Base-by-base conservation (phyloP, 2,888 invertebrate genomes). In the Trissolcus japonicus region DNA sequence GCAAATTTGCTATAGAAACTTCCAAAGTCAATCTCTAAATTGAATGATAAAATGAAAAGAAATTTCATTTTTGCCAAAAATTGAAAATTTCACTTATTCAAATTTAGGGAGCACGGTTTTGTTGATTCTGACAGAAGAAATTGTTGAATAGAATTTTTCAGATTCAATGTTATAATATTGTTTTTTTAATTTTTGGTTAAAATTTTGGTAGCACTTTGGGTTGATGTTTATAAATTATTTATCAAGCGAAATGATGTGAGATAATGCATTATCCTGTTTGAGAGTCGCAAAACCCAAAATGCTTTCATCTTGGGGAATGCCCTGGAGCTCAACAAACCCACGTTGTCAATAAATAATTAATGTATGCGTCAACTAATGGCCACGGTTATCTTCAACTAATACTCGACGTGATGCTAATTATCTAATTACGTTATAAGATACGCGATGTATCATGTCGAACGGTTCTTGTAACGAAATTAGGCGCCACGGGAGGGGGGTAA, bases 311-410 rank as follows among this genome's bases (percentile, higher is more conserved):
- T 77, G 75, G 81, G 82, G 78, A 82, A 82, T 82, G 83, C 83
- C 84, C 82, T 80, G 79, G 78, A 82, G 85, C 83, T 54, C 61
- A 82, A 76, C 81, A 80, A 83, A 83, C 83, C 83, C 83, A 83
- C 86, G 86, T 86, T 87, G 83, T 87, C 86, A 84, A 86, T 35
- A 35, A 35, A 35, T 87, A 87, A 87, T 87, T 87, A 87, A 87
- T 87, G 87, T 87, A 87, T 86, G 85, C 82, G 83, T 83, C 81
- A 82, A 84, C 86, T 87, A 87, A 87, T 87, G 86, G 84, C 84
- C 83, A 84, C 86, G 84, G 87, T 87, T 87, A 86, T 83, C 86
- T 81, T 81, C 79, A 85, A 82, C 86, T 84, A 87, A 86, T 86
- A 85, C 83, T 84, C 82, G 81, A 78, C 82, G 80, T 83, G 83